These are phyloP conservation scores for Pseudocheirus occidentalis DNA, from an alignment of 2,797 vertebrate genomes.

Conservation along the genomic window DNA sequence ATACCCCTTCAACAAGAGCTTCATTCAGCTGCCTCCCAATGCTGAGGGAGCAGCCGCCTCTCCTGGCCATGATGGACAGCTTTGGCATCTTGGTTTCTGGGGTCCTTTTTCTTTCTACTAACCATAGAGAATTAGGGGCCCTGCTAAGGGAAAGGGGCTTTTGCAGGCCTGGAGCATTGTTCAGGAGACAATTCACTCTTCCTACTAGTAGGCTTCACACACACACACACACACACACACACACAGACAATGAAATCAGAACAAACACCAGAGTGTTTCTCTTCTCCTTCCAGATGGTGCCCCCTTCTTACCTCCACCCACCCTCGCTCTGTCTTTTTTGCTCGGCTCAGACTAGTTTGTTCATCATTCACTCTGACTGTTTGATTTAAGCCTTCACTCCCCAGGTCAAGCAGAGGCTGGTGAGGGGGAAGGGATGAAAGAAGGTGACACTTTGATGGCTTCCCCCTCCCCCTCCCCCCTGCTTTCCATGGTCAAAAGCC, in stretches of 20 bases:
- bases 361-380: constrained; percentile 70
- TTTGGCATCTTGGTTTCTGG: background rate
- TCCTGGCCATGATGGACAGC: constrained; percentile 12
- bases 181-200: constrained; percentile 57
- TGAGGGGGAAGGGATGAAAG: constrained; percentile 72
- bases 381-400: constrained; percentile 74
- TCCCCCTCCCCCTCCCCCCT: constrained; percentile 66
- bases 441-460: constrained; percentile 76
- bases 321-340: constrained; percentile 70
- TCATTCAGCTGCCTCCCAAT: background rate
- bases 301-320: constrained; percentile 46
- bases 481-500: constrained; percentile 39
- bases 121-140: constrained; percentile 29
- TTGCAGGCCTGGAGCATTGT: constrained; percentile 17
- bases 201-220: constrained; percentile 44
- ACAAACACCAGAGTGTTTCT: constrained; percentile 84
- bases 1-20: no score
- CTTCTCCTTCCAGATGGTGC: constrained; percentile 84
- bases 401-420: constrained; percentile 73
- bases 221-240: constrained; percentile 22
- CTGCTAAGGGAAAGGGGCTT: background rate
- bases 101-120: constrained; percentile 5
- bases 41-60: background rate
- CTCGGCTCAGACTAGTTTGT: constrained; percentile 64
- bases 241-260: constrained; percentile 58